Conservation (phyloP, 2,888 invertebrate species). For the Copidosoma aretas region DNA sequence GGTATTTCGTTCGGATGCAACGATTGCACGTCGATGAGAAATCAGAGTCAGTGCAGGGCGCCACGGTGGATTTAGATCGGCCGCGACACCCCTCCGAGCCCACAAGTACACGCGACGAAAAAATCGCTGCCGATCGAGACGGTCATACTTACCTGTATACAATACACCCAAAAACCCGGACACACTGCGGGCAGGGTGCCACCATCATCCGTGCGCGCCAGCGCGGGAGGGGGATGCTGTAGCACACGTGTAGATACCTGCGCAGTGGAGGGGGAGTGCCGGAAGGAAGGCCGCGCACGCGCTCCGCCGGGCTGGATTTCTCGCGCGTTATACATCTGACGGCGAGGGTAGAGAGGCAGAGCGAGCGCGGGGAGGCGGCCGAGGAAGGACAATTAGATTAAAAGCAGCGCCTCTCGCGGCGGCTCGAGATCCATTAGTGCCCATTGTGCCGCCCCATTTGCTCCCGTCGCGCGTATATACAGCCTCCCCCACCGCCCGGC, state of each 20-base stretch:
- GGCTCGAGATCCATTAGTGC: conserved; percentile 63
- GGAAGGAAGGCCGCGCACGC: neutral
- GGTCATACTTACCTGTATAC: too few species aligned
- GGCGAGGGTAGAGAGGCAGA: neutral
- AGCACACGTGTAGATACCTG: neutral
- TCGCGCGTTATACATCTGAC: neutral
- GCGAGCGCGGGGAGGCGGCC: conserved; percentile 2
- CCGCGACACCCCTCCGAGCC: too few species aligned
- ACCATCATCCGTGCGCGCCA: too few species aligned
- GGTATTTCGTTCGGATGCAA: too few species aligned
- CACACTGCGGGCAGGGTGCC: too few species aligned
- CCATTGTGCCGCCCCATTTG: conserved; percentile 62
- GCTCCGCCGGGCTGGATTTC: neutral
- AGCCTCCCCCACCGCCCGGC: neutral
- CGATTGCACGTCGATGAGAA: too few species aligned
- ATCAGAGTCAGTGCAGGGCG: too few species aligned
- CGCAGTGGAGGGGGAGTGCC: neutral
- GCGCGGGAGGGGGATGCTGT: neutral
- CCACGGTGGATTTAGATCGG: too few species aligned
- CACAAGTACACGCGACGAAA: too few species aligned
- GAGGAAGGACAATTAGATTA: conserved; percentile 62
- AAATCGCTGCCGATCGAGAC: too few species aligned
- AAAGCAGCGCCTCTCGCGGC: conserved; percentile 63
- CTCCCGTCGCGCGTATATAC: conserved; percentile 47
- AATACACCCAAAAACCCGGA: too few species aligned